These are phyloP conservation scores for Drosophila obscura DNA, from an alignment of 1,140 invertebrate genomes.

Conservation along the genomic window DNA sequence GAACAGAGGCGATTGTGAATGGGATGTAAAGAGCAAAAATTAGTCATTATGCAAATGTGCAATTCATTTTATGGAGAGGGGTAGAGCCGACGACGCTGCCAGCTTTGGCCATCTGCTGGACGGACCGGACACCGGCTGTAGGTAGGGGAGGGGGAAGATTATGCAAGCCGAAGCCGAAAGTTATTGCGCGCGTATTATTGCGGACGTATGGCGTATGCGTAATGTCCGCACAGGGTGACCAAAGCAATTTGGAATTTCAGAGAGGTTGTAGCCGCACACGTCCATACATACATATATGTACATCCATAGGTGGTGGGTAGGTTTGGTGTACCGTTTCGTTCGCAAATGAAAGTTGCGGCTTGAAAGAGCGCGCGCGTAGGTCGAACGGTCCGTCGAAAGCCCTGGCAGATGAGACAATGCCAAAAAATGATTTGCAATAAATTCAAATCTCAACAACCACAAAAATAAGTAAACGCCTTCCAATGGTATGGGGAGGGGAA, in stretches of 20 bases:
- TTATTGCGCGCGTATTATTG: slow-evolving; percentile 65
- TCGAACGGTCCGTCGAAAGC: background rate
- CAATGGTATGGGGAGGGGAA: slow-evolving; percentile 19
- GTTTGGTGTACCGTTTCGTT: slow-evolving; percentile 1
- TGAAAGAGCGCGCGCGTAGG: slow-evolving; percentile 36
- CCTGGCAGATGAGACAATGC: slow-evolving; percentile 7
- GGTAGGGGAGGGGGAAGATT: slow-evolving; percentile 50
- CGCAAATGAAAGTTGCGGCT: slow-evolving; percentile 43
- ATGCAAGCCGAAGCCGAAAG: slow-evolving; percentile 59
- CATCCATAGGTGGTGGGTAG: no score
- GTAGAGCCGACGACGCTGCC: slow-evolving; percentile 18
- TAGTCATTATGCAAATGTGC: slow-evolving; percentile 77
- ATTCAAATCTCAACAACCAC: slow-evolving; percentile 34
- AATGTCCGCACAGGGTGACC: slow-evolving; percentile 57
- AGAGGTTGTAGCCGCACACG: no score
- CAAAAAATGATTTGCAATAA: slow-evolving; percentile 29
- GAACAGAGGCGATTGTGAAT: slow-evolving; percentile 32
- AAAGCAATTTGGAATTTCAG: slow-evolving; percentile 33
- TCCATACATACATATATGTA: no score
- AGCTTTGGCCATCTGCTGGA: slow-evolving; percentile 52
- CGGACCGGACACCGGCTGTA: no score
- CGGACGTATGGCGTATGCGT: slow-evolving; percentile 67
- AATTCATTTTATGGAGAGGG: slow-evolving; percentile 56
- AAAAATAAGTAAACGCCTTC: slow-evolving; percentile 44
- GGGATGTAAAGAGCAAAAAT: slow-evolving; percentile 54